A percentile compares a stretch with the other conserved stretches of the same genome.
Evolutionary conservation across 2,797 vertebrate species (phyloP).

Genomic region (Okamejei kenojei): DNA sequence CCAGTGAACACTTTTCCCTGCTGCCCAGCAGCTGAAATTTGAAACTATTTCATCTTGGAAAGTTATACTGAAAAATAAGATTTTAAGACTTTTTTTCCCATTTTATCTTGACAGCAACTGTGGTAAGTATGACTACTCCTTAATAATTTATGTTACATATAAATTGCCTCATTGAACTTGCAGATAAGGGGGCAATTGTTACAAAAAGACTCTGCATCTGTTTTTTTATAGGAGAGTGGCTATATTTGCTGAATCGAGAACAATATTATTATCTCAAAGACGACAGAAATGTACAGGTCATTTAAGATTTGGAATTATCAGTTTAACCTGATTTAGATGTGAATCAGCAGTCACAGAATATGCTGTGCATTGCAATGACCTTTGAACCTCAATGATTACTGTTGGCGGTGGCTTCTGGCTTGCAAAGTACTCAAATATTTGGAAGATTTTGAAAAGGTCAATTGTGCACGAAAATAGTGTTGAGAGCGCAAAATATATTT

Average conservation of each 20-base stretch:
- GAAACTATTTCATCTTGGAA: neutral
- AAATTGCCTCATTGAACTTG: slow-evolving; percentile 47
- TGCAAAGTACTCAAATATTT: neutral
- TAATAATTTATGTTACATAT: slow-evolving; percentile 51
- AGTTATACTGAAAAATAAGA: neutral
- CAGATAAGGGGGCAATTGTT: slow-evolving; percentile 45
- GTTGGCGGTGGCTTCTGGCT: neutral
- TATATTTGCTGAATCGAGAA: slow-evolving; percentile 35
- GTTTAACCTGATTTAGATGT: slow-evolving; percentile 34
- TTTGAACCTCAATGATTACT: neutral
- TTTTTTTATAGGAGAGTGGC: slow-evolving; percentile 37
- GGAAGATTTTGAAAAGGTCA: neutral
- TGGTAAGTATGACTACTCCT: slow-evolving; percentile 47
- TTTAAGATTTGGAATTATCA: slow-evolving; percentile 29
- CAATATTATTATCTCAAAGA: slow-evolving; percentile 41
- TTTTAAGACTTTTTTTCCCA: neutral
- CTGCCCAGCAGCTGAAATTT: no score
- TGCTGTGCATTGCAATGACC: neutral
- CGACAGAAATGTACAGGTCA: neutral
- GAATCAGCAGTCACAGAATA: slow-evolving; percentile 28
- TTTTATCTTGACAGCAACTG: neutral
- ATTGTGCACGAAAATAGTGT: neutral
- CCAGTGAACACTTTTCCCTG: no score
- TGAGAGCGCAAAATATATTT: neutral
- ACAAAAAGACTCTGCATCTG: slow-evolving; percentile 41